Conservation (phyloP, 2,888 invertebrate species). For the Lithophane socia region DNA sequence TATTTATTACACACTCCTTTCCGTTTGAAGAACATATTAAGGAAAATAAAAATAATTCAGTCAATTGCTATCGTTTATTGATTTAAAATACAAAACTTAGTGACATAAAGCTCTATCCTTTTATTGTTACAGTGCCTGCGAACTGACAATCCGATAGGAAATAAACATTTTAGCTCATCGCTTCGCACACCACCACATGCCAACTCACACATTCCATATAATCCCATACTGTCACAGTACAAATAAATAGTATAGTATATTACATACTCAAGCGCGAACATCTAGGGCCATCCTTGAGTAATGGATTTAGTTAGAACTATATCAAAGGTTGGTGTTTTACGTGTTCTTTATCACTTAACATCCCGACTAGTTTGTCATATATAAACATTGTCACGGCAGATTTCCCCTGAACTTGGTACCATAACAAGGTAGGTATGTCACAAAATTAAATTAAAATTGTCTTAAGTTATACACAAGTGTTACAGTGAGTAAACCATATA, state of each 20-base stretch:
- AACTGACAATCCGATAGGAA: conserved; percentile 91
- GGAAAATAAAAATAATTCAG: conserved; percentile 73
- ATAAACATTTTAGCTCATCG: conserved; percentile 87
- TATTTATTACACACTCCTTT: not conserved
- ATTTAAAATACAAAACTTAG: conserved; percentile 91
- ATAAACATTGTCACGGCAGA: conserved; percentile 76
- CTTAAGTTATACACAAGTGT: conserved; percentile 64
- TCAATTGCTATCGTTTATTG: conserved; percentile 90
- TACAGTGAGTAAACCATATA: conserved; percentile 65
- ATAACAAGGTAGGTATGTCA: conserved; percentile 59
- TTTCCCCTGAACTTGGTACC: conserved; percentile 69
- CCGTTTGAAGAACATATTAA: not conserved
- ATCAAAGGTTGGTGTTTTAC: conserved; percentile 80
- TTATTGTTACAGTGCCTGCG: conserved; percentile 91
- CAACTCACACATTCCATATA: conserved; percentile 77
- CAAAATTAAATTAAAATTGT: conserved; percentile 62
- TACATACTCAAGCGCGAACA: conserved; percentile 81
- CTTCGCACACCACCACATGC: conserved; percentile 80
- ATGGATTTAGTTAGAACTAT: conserved; percentile 79
- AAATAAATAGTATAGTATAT: conserved; percentile 86
- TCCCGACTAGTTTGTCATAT: conserved; percentile 74
- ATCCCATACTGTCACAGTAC: conserved; percentile 82
- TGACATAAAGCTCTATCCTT: conserved; percentile 91
- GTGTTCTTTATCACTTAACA: conserved; percentile 74
- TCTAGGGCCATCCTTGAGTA: conserved; percentile 85